Percentiles rank a stretch among this genome's conserved stretches.
Evolutionary conservation across 35 echinoderm and acorn worm species (phyloP).

Genomic region (Stichopus chloronotus): DNA sequence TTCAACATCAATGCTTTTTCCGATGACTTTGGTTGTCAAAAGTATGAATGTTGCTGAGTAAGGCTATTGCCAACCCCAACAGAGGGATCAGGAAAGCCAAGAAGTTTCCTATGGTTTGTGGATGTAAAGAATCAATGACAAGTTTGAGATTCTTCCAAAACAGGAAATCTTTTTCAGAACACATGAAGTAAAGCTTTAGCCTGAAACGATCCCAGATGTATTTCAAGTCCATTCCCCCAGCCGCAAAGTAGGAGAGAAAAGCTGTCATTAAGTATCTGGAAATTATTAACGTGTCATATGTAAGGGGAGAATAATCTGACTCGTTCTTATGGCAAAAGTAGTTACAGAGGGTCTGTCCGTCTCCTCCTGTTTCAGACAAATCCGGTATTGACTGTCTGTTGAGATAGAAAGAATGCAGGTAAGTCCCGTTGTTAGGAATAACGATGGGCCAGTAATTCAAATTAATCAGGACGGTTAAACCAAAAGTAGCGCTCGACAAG

Average conservation of each 20-base stretch:
- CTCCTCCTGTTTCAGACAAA: background rate
- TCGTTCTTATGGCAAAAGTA: background rate
- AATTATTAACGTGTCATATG: background rate
- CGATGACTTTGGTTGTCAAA: too few relatives aligned
- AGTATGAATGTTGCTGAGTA: background rate
- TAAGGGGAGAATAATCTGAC: background rate
- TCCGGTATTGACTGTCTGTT: background rate
- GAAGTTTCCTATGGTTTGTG: background rate
- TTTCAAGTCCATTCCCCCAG: background rate
- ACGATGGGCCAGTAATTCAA: background rate
- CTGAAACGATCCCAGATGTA: constrained; percentile 21
- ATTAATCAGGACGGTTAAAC: background rate
- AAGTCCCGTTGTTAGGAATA: background rate
- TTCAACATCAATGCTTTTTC: too few relatives aligned
- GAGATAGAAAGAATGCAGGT: background rate
- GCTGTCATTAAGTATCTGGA: constrained; percentile 11
- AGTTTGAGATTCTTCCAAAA: background rate
- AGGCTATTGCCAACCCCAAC: background rate
- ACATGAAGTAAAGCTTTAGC: background rate
- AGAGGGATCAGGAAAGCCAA: background rate
- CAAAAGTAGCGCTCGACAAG: background rate
- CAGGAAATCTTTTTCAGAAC: background rate
- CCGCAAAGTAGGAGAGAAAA: background rate
- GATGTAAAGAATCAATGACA: constrained; percentile 19
- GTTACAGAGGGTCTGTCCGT: background rate